Evolutionary conservation across 1,140 invertebrate genomes (phyloP).

Genomic region (Drosophila bocqueti): DNA sequence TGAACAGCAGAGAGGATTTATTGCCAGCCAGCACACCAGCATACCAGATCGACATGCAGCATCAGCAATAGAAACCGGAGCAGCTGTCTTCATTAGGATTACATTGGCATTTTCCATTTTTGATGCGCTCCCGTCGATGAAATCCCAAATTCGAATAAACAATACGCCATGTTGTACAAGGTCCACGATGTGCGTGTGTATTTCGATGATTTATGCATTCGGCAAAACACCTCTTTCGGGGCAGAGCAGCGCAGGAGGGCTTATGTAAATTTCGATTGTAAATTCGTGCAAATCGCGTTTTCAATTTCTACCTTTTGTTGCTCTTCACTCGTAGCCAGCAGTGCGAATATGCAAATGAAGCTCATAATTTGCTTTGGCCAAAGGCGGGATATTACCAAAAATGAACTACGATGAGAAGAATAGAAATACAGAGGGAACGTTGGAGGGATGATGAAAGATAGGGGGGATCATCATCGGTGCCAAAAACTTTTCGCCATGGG

Average conservation of each 20-base stretch:
- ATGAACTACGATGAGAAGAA: conserved; percentile 52
- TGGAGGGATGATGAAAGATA: neutral
- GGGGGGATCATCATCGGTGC: conserved; percentile 5
- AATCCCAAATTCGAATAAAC: conserved; percentile 35
- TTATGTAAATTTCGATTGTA: conserved; percentile 45
- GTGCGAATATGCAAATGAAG: conserved; percentile 61
- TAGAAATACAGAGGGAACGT: neutral
- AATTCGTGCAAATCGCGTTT: conserved; percentile 66
- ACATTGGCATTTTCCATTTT: conserved; percentile 59
- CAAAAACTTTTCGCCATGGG: conserved; percentile 42
- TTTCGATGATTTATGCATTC: conserved; percentile 72
- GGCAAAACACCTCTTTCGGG: conserved; percentile 51
- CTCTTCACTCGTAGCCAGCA: conserved; percentile 23
- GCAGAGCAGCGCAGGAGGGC: neutral
- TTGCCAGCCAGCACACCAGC: neutral
- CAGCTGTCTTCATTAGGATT: conserved; percentile 49
- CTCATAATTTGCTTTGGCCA: conserved; percentile 62
- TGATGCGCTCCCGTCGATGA: conserved; percentile 35
- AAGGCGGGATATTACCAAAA: conserved; percentile 72
- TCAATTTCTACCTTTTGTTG: conserved; percentile 63
- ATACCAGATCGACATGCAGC: conserved; percentile 5
- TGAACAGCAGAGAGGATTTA: conserved; percentile 62
- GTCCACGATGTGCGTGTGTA: conserved; percentile 15
- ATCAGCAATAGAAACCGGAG: conserved; percentile 1
- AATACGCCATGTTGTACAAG: conserved; percentile 30